Base-by-base conservation (phyloP, 1,140 invertebrate genomes). In the Drosophila prosaltans region DNA sequence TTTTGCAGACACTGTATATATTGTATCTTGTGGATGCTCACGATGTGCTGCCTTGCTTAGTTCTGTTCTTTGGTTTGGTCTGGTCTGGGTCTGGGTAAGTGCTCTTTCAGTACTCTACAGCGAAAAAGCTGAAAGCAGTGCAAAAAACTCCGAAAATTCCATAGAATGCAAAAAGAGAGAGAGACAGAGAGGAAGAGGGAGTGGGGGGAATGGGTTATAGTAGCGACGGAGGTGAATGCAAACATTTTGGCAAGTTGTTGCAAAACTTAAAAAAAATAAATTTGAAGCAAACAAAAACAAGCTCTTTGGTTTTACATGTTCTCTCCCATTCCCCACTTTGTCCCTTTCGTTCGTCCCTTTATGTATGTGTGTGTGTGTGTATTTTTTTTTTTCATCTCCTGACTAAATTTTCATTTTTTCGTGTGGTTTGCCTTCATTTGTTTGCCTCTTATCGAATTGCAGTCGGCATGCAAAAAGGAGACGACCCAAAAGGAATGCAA, bases 371-470 rank as follows among this genome's bases (percentile, higher is more conserved):
- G 3, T 36, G 32, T 36, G 2, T 30, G 40, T 48, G 45, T 65
- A 65, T 74, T 74, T 59, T 74, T 73, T 72, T 74, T 61, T 36
- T 1, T 5, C 6, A 6, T 36, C 6, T 7, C 32, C 6, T 7
- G 32, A 60, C 72, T 60, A 55, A 55, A 66, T 55, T 51, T 74
- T 74, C 58, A 43, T 24, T 57, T 67, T 51, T 26, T 64, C n/a
- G 24, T 11, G 8, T 54, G 55, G 36, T 24, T 28, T 32, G 21
- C n/a, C 30, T 26, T 32, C n/a, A 16, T 39, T 39, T 39, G 28
- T 24, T 43, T 54, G n/a, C 36, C 51, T 30, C 39, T 55, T 65
- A 54, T 60, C 62, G 70, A 74, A 45, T 21, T 62, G 60, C 26
- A 28, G 40, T n/a, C 7, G 62, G 62, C 26, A 21, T 32, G 26